Evolutionary conservation across 2,888 invertebrate species (phyloP), one percentile per base, ranked within the genome.

Genomic region (Cephus runcator): DNA sequence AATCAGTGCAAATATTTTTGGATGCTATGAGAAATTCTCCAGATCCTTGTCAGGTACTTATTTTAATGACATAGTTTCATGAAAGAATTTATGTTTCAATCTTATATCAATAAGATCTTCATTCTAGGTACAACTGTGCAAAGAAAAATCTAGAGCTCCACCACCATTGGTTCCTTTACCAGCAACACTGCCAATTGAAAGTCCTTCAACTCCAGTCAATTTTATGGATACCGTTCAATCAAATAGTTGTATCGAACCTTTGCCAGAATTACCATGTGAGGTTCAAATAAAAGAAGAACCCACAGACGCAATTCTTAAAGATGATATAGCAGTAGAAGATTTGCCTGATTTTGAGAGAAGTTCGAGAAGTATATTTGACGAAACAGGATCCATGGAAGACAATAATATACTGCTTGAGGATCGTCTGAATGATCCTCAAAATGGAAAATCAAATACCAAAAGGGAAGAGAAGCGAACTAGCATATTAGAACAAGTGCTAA

Each of bases 1-100:
- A 88, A 79, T 81, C 86, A 2, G 89, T 88, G 12, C 84, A 88
- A 73, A 87, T 89, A 79, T 90, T 87, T 75, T 78, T 90, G 69
- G 85, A 90, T 11, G 90, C 90, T 2, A 89, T 90, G 88, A 85
- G 81, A 30, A 89, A 88, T 80, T 90, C 90, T 30, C 86, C 88
- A 0, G 89, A 90, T 78, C 90, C 89, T 34, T 90, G 89, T 78
- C 90, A 90, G 84, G 89, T 90, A 84, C 34, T 75, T 79, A 12
- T 77, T 56, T 56, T 23, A 9, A 56, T 23, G 23, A 23, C 23
- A 2, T 33, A 71, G 31, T 71, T 71, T 71, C n/a, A 34, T 71
- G 31, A 9, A 2, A 56, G 56, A 56, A 56, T 23, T 1, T 71
- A 12, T 71, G 31, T 71, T 71, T 34, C 31, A 33, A 9, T 71